Evolutionary conservation across 2,113 vertebrate genomes (phyloP).

Genomic region (Tiliqua scincoides): DNA sequence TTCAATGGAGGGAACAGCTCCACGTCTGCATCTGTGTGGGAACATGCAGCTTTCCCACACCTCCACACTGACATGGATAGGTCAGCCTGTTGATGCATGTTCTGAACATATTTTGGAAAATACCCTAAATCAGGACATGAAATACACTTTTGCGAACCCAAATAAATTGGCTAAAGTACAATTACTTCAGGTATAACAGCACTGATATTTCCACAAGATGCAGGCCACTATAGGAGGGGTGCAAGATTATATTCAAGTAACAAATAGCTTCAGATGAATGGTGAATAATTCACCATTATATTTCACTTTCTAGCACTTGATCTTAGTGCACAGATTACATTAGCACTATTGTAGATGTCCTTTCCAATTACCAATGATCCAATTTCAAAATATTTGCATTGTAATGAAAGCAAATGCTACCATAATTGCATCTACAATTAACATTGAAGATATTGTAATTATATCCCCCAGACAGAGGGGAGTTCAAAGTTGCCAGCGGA

Average conservation of each 20-base stretch:
- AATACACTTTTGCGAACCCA: background rate
- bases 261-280: background rate
- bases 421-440: slow-evolving; percentile 31
- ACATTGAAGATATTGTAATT: slow-evolving; percentile 32
- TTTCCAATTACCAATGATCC: slow-evolving; percentile 28
- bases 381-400: slow-evolving; percentile 20
- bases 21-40: background rate
- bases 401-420: background rate
- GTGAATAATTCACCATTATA: background rate
- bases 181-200: background rate
- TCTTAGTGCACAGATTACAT: background rate
- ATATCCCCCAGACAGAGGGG: background rate
- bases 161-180: background rate
- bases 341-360: background rate
- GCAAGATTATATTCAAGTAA: background rate
- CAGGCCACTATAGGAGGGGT: background rate
- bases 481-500: background rate
- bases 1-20: background rate
- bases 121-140: background rate
- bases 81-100: too few species aligned
- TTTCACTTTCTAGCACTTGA: background rate
- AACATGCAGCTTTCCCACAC: background rate
- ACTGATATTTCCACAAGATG: background rate
- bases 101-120: background rate
- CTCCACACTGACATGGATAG: background rate